These are phyloP conservation scores for Conus canariensis DNA, from an alignment of 2,888 invertebrate species.

Conservation along the genomic window DNA sequence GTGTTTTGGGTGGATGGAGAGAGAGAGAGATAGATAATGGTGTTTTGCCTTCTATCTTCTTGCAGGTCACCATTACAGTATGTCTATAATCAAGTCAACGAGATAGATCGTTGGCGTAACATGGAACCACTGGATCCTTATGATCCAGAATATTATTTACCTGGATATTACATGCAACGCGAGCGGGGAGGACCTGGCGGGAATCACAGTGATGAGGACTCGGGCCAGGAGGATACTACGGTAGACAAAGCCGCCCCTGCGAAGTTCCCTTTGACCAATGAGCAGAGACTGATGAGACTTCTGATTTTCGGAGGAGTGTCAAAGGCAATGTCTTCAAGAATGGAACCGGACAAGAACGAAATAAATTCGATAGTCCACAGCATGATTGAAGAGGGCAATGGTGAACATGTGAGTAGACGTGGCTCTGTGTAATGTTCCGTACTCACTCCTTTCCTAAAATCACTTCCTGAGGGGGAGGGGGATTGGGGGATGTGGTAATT, in stretches of 20 bases:
- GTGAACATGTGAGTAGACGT: constrained; percentile 56
- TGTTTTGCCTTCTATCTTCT: too few species aligned
- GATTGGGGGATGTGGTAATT: neutral
- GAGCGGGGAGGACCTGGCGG: neutral
- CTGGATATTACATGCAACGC: too few species aligned
- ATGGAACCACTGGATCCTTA: too few species aligned
- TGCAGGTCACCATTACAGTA: too few species aligned
- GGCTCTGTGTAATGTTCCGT: neutral
- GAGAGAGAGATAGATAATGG: too few species aligned
- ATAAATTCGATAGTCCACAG: constrained; percentile 68
- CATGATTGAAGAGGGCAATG: constrained; percentile 73
- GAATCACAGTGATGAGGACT: neutral
- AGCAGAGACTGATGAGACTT: constrained; percentile 75
- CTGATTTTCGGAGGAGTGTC: constrained; percentile 72
- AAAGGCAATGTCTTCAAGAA: constrained; percentile 75
- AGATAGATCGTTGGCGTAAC: too few species aligned
- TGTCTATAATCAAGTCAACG: too few species aligned
- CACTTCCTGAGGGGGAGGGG: neutral
- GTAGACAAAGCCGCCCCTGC: neutral
- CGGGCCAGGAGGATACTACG: neutral
- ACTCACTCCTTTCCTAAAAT: too few species aligned
- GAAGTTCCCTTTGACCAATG: constrained; percentile 71
- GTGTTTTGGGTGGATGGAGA: neutral
- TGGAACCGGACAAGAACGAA: constrained; percentile 55
- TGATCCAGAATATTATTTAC: too few species aligned